Evolutionary conservation across 1,140 invertebrate species (phyloP).

Genomic region (Parasteatoda tepidariorum): DNA sequence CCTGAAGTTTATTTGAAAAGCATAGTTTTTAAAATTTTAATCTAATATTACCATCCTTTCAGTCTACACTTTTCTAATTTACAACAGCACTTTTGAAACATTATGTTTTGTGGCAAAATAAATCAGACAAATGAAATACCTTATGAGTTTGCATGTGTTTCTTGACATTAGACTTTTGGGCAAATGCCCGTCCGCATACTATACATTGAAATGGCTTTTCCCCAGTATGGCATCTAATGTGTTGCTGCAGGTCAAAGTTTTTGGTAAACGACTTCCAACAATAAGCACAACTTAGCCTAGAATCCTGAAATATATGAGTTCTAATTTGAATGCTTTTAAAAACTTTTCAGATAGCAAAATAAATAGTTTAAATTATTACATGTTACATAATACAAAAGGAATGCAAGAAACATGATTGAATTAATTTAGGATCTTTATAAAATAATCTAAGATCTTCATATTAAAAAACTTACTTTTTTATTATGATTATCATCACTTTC

Average conservation of each 20-base stretch:
- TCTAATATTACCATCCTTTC: no score
- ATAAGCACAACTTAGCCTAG: conserved; percentile 57
- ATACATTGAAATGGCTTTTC: conserved; percentile 73
- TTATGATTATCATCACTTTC: conserved; percentile 46
- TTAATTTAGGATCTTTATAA: no score
- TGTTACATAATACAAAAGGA: background rate
- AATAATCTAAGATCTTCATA: no score
- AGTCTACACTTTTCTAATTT: no score
- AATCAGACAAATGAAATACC: conserved; percentile 63
- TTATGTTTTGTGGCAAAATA: no score
- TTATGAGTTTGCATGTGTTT: conserved; percentile 96
- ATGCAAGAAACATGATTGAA: no score
- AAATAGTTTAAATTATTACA: background rate
- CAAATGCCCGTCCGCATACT: conserved; percentile 72
- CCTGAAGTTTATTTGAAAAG: no score
- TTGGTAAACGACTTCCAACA: conserved; percentile 69
- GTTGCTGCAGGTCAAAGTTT: conserved; percentile 79
- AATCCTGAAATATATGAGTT: conserved; percentile 43
- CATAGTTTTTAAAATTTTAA: no score
- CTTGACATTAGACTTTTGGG: conserved; percentile 96
- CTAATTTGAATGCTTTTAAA: background rate
- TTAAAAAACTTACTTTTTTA: conserved; percentile 36
- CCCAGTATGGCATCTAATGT: conserved; percentile 77
- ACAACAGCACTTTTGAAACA: no score
- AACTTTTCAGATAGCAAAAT: no score